Evolutionary conservation across 1,140 invertebrate species (phyloP).

Genomic region (Atta cephalotes): DNA sequence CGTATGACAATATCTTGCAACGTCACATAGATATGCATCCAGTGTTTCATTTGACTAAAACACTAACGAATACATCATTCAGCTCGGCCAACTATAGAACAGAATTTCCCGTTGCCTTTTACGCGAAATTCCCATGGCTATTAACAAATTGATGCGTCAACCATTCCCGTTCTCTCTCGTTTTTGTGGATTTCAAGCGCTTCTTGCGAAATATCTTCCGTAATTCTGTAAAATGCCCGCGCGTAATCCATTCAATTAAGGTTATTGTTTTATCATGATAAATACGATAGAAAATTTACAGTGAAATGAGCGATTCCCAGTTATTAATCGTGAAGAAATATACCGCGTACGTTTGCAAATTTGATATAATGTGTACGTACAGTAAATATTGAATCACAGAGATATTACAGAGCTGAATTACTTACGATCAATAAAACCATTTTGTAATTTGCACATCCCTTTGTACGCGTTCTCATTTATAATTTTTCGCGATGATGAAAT

Average conservation of each 20-base stretch:
- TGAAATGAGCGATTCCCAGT: slow-evolving; percentile 12
- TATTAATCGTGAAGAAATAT: slow-evolving; percentile 27
- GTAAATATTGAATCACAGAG: slow-evolving; percentile 45
- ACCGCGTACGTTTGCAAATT: slow-evolving; percentile 15
- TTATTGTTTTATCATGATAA: slow-evolving; percentile 61
- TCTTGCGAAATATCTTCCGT: slow-evolving; percentile 36
- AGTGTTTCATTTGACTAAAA: slow-evolving; percentile 50
- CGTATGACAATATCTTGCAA: slow-evolving; percentile 39
- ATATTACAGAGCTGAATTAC: slow-evolving; percentile 40
- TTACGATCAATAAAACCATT: slow-evolving; percentile 36
- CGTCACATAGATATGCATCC: slow-evolving; percentile 36
- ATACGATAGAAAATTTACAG: slow-evolving; percentile 37
- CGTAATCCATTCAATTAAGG: slow-evolving; percentile 52
- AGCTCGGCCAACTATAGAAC: neutral
- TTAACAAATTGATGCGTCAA: slow-evolving; percentile 59
- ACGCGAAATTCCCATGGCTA: slow-evolving; percentile 47
- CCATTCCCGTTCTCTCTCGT: neutral
- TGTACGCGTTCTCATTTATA: slow-evolving; percentile 8
- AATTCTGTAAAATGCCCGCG: slow-evolving; percentile 44
- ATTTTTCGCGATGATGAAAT: slow-evolving; percentile 21
- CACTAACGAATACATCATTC: neutral
- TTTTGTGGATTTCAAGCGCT: slow-evolving; percentile 42
- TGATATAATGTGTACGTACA: slow-evolving; percentile 1
- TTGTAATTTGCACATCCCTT: slow-evolving; percentile 27
- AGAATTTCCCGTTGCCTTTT: slow-evolving; percentile 41